Evolutionary conservation across 30 jellyfish, hydroid and myxozoan species (phyloP).

Genomic region (Catostylus mosaicus): DNA sequence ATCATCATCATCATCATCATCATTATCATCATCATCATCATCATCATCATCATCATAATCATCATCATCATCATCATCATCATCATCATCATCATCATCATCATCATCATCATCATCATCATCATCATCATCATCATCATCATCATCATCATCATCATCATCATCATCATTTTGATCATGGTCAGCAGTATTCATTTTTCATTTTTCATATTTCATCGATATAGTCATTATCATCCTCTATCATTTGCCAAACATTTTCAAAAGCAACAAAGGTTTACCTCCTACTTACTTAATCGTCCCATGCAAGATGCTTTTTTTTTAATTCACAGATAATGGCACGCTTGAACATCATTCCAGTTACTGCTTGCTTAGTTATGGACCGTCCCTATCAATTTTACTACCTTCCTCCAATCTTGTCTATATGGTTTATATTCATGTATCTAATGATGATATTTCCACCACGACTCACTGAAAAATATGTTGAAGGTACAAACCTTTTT

Average conservation of each 20-base stretch:
- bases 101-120: not conserved
- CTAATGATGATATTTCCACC: slow-evolving; percentile 79
- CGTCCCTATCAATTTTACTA: slow-evolving; percentile 88
- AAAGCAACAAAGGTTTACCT: no score
- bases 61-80: not conserved
- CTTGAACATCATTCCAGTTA: slow-evolving; percentile 71
- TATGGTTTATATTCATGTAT: slow-evolving; percentile 87
- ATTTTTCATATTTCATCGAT: no score
- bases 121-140: not conserved
- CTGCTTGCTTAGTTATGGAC: slow-evolving; percentile 84
- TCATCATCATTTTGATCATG: not conserved
- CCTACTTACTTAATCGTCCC: not conserved
- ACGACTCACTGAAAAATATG: slow-evolving; percentile 73
- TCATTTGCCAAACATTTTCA: no score
- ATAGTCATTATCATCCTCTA: no score
- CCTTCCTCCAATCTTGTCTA: slow-evolving; percentile 71
- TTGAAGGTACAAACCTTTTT: slow-evolving; percentile 63
- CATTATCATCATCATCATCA: not conserved
- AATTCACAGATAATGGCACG: slow-evolving; percentile 66
- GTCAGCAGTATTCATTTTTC: not conserved
- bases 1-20: not conserved
- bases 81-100: not conserved
- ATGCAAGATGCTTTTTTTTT: not conserved
- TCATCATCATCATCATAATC: not conserved
- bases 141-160: not conserved